These are phyloP conservation scores for Pseudomyrmex flavicornis DNA, from an alignment of 1,140 invertebrate species.

Conservation along the genomic window DNA sequence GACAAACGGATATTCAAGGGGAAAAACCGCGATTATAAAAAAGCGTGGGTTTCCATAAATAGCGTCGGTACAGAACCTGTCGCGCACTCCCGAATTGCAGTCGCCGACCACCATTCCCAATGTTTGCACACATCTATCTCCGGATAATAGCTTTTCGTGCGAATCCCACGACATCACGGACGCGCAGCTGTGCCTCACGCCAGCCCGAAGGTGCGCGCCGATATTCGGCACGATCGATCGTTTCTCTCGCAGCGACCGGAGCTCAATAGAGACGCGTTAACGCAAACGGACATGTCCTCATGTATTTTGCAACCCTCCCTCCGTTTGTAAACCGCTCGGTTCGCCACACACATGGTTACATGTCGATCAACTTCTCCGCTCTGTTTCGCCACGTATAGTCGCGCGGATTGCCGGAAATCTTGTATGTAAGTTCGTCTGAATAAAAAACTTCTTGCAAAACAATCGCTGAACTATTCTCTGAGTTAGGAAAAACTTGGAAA, in stretches of 20 bases:
- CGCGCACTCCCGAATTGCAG: constrained; percentile 29
- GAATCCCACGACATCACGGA: constrained; percentile 31
- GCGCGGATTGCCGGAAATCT: too few relatives aligned
- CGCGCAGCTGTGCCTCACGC: constrained; percentile 22
- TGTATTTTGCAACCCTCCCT: constrained; percentile 33
- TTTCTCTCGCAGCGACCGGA: not conserved
- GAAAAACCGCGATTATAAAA: constrained; percentile 6
- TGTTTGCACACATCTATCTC: constrained; percentile 41
- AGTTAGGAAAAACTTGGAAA: not conserved
- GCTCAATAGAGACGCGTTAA: constrained; percentile 44
- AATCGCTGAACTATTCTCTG: not conserved
- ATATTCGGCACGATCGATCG: constrained; percentile 46
- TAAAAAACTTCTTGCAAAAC: too few relatives aligned
- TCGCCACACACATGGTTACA: constrained; percentile 5
- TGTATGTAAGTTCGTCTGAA: too few relatives aligned
- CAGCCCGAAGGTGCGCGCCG: constrained; percentile 5
- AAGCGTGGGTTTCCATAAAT: constrained; percentile 30
- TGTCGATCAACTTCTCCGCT: constrained; percentile 23
- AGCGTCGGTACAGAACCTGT: not conserved
- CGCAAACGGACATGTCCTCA: constrained; percentile 40
- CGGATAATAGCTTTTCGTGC: constrained; percentile 48
- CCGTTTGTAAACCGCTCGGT: constrained; percentile 35
- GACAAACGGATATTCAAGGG: constrained; percentile 7
- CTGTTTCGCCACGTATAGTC: not conserved
- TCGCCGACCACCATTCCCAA: not conserved